Percentiles rank a stretch among this genome's conserved stretches.
phyloP scores from a whole-genome alignment of 2,113 vertebrate species.

The Platichthys flesus region DNA sequence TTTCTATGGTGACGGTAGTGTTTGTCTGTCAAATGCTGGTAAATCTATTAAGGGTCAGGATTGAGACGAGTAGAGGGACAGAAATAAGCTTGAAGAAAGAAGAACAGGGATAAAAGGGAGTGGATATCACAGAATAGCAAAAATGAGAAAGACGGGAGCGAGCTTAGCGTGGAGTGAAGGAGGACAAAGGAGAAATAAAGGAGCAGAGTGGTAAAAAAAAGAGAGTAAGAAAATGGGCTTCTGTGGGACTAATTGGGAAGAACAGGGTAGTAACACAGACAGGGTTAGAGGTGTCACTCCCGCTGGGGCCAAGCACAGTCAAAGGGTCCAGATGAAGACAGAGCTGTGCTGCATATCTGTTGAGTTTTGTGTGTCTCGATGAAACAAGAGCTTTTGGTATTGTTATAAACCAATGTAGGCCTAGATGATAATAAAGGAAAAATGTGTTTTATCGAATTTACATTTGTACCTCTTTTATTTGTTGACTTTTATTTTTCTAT shows the following conservation, averaged over 20 bases:
- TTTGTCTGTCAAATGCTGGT: conserved; percentile 14
- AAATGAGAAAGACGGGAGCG: not conserved
- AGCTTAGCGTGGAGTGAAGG: not conserved
- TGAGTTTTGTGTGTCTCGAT: not conserved
- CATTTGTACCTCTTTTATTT: too few relatives aligned
- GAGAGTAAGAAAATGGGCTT: conserved; percentile 2
- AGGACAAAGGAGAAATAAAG: not conserved
- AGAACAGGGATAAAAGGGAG: not conserved
- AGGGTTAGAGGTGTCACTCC: conserved; percentile 22
- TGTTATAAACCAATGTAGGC: too few relatives aligned
- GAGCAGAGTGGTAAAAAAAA: not conserved
- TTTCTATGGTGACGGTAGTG: conserved; percentile 21
- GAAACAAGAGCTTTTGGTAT: too few relatives aligned
- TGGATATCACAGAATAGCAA: not conserved
- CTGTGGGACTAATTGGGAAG: conserved; percentile 38
- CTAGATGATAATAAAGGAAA: too few relatives aligned
- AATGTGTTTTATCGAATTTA: too few relatives aligned
- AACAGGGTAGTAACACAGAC: conserved; percentile 15
- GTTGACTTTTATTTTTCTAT: too few relatives aligned
- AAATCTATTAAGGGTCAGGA: not conserved
- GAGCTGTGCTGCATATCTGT: not conserved
- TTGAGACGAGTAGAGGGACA: not conserved
- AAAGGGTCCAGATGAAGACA: not conserved
- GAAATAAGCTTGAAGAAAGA: not conserved
- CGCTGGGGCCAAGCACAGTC: conserved; percentile 8